phyloP scores from a whole-genome alignment of 2,113 vertebrate species.

The Gorsachius goisagi region DNA sequence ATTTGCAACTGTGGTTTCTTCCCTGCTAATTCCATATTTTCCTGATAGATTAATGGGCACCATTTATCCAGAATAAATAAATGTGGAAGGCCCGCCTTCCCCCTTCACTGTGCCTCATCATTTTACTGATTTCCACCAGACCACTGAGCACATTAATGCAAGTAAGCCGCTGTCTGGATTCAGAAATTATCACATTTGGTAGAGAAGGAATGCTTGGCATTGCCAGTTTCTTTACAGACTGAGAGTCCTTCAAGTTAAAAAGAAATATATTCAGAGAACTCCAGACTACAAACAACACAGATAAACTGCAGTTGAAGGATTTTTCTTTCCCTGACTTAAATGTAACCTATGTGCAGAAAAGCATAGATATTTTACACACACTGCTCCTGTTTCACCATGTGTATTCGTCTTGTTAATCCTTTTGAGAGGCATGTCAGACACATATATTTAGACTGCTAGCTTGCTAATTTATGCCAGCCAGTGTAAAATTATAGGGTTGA shows the following conservation, averaged over 20 bases:
- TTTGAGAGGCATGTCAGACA: constrained; percentile 52
- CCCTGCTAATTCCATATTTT: constrained; percentile 69
- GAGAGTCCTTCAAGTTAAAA: constrained; percentile 27
- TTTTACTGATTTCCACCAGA: constrained; percentile 41
- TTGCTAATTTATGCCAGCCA: constrained; percentile 68
- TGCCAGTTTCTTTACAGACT: constrained; percentile 32
- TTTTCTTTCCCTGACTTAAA: constrained; percentile 32
- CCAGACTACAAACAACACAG: constrained; percentile 4
- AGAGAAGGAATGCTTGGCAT: neutral
- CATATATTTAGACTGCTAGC: constrained; percentile 49
- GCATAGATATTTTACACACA: constrained; percentile 11
- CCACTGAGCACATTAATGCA: constrained; percentile 38
- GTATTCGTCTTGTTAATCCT: constrained; percentile 45
- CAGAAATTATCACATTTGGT: constrained; percentile 34
- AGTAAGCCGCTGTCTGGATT: constrained; percentile 39
- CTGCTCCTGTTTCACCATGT: constrained; percentile 1
- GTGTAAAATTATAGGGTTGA: constrained; percentile 61
- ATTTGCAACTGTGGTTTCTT: constrained; percentile 56
- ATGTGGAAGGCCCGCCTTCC: neutral
- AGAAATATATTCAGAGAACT: constrained; percentile 8
- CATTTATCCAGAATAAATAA: constrained; percentile 64
- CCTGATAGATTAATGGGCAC: constrained; percentile 66
- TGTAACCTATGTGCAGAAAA: constrained; percentile 6
- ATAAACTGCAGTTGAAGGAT: constrained; percentile 35
- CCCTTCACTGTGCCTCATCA: constrained; percentile 11